Conservation (phyloP, 2,113 vertebrate genomes). For the Scartelaos histophorus region DNA sequence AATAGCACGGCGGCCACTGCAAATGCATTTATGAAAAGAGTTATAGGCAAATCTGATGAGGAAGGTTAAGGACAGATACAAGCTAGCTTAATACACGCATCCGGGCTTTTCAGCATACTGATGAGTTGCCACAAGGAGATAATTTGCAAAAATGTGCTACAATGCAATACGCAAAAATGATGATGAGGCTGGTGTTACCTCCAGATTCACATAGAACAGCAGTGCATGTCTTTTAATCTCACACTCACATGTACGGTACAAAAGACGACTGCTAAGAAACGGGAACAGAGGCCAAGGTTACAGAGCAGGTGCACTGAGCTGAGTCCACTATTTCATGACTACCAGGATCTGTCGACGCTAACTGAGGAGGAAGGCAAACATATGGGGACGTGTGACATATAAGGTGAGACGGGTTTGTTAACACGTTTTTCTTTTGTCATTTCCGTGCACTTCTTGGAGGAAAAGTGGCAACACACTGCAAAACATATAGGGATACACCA, state of each 20-base stretch:
- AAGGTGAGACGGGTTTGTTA: constrained; percentile 48
- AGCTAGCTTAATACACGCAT: constrained; percentile 14
- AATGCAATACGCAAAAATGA: constrained; percentile 16
- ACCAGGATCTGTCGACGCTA: constrained; percentile 43
- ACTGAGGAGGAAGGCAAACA: not conserved
- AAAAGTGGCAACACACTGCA: not conserved
- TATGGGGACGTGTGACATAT: constrained; percentile 45
- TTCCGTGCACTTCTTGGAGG: not conserved
- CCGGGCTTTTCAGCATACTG: not conserved
- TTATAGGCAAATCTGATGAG: not conserved
- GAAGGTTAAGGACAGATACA: constrained; percentile 26
- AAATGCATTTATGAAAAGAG: constrained; percentile 34
- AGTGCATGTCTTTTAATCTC: not conserved
- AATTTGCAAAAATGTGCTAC: constrained; percentile 20
- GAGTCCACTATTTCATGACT: constrained; percentile 53
- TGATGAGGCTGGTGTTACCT: constrained; percentile 16
- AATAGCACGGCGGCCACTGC: not conserved
- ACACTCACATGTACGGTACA: constrained; percentile 26
- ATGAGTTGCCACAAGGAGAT: constrained; percentile 16
- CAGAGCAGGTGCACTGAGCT: constrained; percentile 50
- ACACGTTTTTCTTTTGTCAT: constrained; percentile 26
- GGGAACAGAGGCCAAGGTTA: constrained; percentile 65
- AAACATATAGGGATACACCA: too few species aligned
- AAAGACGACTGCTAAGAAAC: constrained; percentile 45
- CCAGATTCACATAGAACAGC: constrained; percentile 25